A percentile compares a stretch with the other conserved stretches of the same genome.
These are phyloP conservation scores for Alexandromys fortis DNA, from an alignment of 2,113 vertebrate genomes.

Conservation along the genomic window DNA sequence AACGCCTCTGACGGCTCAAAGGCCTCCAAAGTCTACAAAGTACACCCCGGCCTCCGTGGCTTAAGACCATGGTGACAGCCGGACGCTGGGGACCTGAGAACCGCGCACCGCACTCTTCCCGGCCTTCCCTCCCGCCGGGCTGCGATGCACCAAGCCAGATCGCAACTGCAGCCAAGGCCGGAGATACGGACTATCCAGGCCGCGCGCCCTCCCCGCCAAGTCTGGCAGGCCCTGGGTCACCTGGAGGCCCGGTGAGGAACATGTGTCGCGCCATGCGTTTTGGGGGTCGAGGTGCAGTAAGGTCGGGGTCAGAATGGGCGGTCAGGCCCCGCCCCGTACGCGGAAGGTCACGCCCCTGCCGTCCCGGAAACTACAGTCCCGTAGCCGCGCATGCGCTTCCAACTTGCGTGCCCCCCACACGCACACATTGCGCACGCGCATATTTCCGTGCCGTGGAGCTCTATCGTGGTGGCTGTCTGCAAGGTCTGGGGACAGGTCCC, in stretches of 20 bases:
- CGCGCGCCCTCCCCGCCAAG: background rate
- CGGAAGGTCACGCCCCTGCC: accelerated
- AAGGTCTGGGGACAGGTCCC: accelerated
- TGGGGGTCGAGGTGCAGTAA: accelerated
- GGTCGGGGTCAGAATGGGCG: accelerated
- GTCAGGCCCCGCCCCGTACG: background rate
- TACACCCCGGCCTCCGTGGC: background rate
- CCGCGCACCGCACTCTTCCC: background rate
- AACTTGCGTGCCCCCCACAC: accelerated
- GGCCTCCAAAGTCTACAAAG: background rate
- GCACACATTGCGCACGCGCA: background rate
- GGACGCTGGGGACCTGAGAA: no score
- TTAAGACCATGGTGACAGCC: background rate
- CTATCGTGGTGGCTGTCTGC: accelerated
- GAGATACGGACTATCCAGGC: background rate
- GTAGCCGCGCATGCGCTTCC: background rate
- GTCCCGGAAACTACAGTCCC: background rate
- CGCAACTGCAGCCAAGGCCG: background rate
- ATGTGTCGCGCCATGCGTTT: constrained; percentile 89
- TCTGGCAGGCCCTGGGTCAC: constrained; percentile 82
- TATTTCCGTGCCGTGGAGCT: accelerated
- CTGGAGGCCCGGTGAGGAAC: constrained; percentile 94
- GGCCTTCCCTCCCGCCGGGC: background rate
- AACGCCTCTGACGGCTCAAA: background rate
- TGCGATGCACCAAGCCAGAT: background rate